Percentiles rank a stretch among this genome's conserved stretches.
Conservation (phyloP, 2,888 invertebrate genomes). For the Lithophane semibrunnea region DNA sequence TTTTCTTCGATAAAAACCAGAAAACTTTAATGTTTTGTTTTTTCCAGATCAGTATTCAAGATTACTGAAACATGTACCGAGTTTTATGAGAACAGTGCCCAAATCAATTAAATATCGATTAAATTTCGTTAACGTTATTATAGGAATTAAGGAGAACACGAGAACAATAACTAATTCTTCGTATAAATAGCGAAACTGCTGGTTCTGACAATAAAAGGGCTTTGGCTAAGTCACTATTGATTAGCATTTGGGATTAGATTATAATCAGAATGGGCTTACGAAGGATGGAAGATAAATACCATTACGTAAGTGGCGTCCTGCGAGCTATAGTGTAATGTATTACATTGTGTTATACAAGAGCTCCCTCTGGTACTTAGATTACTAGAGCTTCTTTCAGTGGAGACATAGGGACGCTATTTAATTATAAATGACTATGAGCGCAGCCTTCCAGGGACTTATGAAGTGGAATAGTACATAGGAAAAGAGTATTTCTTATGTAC, state of each 20-base stretch:
- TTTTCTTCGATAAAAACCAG: constrained; percentile 24
- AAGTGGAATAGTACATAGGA: background rate
- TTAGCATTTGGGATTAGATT: constrained; percentile 38
- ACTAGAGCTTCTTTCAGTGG: constrained; percentile 42
- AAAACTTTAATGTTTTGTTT: constrained; percentile 27
- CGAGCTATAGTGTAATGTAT: background rate
- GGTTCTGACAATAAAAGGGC: constrained; percentile 12
- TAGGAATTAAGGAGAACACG: constrained; percentile 21
- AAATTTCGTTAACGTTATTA: constrained; percentile 37
- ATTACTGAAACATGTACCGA: constrained; percentile 24
- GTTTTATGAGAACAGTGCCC: constrained; percentile 31
- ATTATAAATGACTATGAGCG: constrained; percentile 38
- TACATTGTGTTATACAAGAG: background rate
- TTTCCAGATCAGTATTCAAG: constrained; percentile 31
- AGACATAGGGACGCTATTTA: constrained; percentile 42
- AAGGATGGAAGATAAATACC: constrained; percentile 3
- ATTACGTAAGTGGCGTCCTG: background rate
- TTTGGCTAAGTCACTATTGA: constrained; percentile 14
- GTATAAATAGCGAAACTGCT: constrained; percentile 23
- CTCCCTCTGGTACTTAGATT: constrained; percentile 23
- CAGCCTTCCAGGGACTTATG: constrained; percentile 36
- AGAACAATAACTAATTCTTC: constrained; percentile 17
- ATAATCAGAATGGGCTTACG: constrained; percentile 22
- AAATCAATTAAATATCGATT: constrained; percentile 47
- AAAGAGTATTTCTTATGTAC: constrained; percentile 34